A percentile compares a stretch with the other conserved stretches of the same genome.
These are phyloP conservation scores for Listronotus oregonensis DNA, from an alignment of 1,140 invertebrate genomes.

Conservation along the genomic window DNA sequence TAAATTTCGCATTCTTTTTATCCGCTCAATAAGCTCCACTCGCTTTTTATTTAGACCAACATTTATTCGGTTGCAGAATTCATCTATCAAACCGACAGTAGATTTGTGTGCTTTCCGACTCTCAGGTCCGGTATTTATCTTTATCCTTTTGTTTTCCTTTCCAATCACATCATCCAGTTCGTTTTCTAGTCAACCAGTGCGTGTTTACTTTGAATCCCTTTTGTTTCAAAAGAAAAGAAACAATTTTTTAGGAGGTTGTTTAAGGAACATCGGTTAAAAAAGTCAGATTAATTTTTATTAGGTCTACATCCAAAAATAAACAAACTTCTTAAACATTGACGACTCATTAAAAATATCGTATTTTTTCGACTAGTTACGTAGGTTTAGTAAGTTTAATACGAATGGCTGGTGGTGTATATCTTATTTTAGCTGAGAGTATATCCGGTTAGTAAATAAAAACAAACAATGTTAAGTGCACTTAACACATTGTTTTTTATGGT, in stretches of 20 bases:
- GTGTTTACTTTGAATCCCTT: slow-evolving; percentile 19
- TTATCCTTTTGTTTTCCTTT: slow-evolving; percentile 32
- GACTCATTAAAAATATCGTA: no score
- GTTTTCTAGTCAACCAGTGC: slow-evolving; percentile 21
- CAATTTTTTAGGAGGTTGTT: neutral
- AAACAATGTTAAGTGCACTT: no score
- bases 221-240: slow-evolving; percentile 15
- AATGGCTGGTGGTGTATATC: no score
- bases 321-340: no score
- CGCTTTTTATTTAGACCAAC: slow-evolving; percentile 32
- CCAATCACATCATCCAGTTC: slow-evolving; percentile 24
- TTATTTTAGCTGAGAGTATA: no score
- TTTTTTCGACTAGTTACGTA: no score
- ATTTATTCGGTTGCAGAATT: slow-evolving; percentile 32
- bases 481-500: no score
- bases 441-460: no score
- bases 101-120: slow-evolving; percentile 28
- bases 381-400: no score
- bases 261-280: neutral
- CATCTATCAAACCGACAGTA: slow-evolving; percentile 32
- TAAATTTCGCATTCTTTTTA: slow-evolving; percentile 28
- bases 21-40: slow-evolving; percentile 33
- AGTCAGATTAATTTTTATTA: no score
- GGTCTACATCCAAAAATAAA: no score
- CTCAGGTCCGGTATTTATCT: slow-evolving; percentile 32